Percentiles rank a stretch among this genome's conserved stretches.
Conservation (phyloP, 37 sponge, comb jelly and placozoan species). For the Halichondria panicea region DNA sequence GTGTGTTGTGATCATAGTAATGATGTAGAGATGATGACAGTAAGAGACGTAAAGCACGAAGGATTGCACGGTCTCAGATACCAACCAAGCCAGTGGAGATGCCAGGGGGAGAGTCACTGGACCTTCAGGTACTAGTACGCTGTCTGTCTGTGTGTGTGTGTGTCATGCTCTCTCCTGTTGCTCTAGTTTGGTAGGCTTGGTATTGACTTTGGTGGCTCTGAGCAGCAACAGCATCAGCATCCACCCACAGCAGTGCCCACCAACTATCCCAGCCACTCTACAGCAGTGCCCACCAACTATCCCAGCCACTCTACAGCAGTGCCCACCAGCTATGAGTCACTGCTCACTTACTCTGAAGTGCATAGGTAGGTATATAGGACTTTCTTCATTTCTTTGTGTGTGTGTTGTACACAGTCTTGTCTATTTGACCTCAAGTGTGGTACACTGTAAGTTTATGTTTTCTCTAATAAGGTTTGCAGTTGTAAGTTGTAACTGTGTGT, state of each 20-base stretch:
- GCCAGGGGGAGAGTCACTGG: constrained; percentile 47
- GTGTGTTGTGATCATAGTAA: not conserved
- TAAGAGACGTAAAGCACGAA: constrained; percentile 7
- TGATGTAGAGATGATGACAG: not conserved
- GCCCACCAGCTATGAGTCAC: too few species aligned
- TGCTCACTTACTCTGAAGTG: not conserved
- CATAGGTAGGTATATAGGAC: too few species aligned
- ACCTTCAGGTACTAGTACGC: constrained; percentile 10
- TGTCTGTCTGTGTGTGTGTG: not conserved
- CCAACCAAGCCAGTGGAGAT: constrained; percentile 59
- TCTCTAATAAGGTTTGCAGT: too few species aligned
- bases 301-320: not conserved
- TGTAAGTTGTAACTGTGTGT: too few species aligned
- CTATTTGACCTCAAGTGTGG: too few species aligned
- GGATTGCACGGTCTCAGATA: constrained; percentile 46
- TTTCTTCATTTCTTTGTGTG: too few species aligned
- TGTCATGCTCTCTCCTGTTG: not conserved
- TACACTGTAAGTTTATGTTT: too few species aligned
- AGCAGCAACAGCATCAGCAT: too few species aligned
- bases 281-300: not conserved
- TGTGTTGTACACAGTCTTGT: too few species aligned
- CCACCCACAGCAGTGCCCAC: not conserved
- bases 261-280: not conserved
- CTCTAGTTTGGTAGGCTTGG: constrained; percentile 23
- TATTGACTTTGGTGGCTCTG: constrained; percentile 19